Evolutionary conservation across 2,113 vertebrate species (phyloP).

Genomic region (Haliaeetus leucogaster): DNA sequence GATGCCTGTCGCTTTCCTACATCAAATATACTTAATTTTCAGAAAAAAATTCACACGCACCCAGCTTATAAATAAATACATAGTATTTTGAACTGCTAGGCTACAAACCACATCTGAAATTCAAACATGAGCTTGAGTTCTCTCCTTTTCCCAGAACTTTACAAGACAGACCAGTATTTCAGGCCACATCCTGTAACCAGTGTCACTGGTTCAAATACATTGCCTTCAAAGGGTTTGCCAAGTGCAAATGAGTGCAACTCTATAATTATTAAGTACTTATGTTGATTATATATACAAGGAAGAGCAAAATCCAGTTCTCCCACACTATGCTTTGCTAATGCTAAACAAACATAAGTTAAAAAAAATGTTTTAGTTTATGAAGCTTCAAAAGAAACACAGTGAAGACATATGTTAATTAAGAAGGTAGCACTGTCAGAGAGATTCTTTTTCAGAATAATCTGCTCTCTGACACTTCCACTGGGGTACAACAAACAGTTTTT

Average conservation of each 20-base stretch:
- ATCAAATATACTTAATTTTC: not conserved
- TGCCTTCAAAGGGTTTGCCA: conserved; percentile 56
- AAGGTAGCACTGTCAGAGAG: not conserved
- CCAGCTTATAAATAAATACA: not conserved
- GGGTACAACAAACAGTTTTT: not conserved
- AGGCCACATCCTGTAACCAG: conserved; percentile 52
- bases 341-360: conserved; percentile 17
- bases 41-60: not conserved
- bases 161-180: conserved; percentile 66
- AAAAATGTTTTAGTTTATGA: not conserved
- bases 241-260: conserved; percentile 53
- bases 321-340: conserved; percentile 34
- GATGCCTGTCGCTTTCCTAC: not conserved
- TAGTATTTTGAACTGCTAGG: not conserved
- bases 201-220: conserved; percentile 51
- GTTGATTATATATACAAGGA: conserved; percentile 54
- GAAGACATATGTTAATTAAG: not conserved
- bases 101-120: conserved; percentile 25
- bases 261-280: conserved; percentile 62
- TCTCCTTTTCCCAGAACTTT: conserved; percentile 51
- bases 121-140: conserved; percentile 13
- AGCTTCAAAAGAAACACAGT: conserved; percentile 5
- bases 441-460: not conserved
- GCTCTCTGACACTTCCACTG: not conserved
- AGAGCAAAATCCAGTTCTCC: conserved; percentile 59